Percentiles rank a stretch among this genome's conserved stretches.
Evolutionary conservation across 1,140 invertebrate genomes (phyloP).

Genomic region (Cryptotermes secundus): DNA sequence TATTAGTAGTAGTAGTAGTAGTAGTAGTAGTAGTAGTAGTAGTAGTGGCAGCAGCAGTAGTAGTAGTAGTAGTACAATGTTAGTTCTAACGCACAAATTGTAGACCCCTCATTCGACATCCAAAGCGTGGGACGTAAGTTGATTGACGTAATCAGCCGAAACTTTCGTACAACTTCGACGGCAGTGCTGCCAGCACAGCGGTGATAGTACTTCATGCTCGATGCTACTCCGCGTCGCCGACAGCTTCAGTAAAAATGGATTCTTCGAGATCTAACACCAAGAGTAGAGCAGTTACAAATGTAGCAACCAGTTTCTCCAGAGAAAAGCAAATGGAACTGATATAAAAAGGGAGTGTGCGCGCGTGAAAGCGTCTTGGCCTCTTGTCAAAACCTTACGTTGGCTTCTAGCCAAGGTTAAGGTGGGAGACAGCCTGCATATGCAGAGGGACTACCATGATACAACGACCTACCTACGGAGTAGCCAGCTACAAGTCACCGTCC

Average conservation of each 20-base stretch:
- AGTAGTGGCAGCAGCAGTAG: not conserved
- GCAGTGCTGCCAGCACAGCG: no score
- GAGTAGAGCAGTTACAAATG: not conserved
- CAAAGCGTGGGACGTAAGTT: no score
- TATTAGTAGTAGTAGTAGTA: not conserved
- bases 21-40: not conserved
- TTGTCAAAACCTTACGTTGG: not conserved
- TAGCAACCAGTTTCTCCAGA: not conserved
- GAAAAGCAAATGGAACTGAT: not conserved
- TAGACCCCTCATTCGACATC: no score
- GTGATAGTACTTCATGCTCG: no score
- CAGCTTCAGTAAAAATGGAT: no score
- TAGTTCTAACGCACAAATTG: no score
- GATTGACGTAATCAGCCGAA: no score
- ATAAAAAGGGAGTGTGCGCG: not conserved
- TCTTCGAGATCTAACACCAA: no score
- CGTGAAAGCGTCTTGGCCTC: conserved; percentile 13
- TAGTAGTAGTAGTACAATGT: not conserved
- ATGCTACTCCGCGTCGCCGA: no score
- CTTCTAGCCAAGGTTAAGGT: conserved; percentile 5
- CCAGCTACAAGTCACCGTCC: not conserved
- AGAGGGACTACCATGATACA: not conserved
- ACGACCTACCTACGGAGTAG: not conserved
- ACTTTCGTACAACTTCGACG: no score
- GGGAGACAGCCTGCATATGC: not conserved